phyloP scores from a whole-genome alignment of 1,140 invertebrate genomes.

The Ephestia elutella region DNA sequence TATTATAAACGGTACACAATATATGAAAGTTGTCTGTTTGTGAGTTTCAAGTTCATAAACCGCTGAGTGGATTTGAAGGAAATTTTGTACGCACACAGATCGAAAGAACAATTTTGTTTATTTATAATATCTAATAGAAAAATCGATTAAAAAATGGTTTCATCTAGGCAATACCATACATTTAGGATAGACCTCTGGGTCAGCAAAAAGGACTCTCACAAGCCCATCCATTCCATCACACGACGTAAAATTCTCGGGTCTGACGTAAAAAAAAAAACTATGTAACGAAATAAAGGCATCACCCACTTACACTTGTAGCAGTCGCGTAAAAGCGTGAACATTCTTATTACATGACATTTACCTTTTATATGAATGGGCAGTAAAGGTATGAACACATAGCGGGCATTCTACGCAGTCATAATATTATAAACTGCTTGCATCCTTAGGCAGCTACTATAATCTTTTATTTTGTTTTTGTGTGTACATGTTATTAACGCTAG shows the following conservation, averaged over 20 bases:
- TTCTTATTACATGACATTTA: background rate
- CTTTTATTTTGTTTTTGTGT: too few species aligned
- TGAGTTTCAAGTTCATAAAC: too few species aligned
- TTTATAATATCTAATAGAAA: too few species aligned
- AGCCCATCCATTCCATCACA: background rate
- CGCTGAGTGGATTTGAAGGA: too few species aligned
- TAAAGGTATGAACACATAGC: background rate
- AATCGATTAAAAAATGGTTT: too few species aligned
- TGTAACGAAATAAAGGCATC: background rate
- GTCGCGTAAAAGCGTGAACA: constrained; percentile 1
- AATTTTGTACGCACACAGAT: too few species aligned
- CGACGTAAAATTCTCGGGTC: background rate
- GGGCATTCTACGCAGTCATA: background rate
- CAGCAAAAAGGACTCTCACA: background rate
- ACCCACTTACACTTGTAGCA: background rate
- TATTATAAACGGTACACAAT: too few species aligned
- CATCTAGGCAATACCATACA: background rate
- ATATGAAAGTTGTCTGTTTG: too few species aligned
- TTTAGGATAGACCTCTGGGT: background rate
- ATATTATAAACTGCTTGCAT: too few species aligned
- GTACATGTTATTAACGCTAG: too few species aligned
- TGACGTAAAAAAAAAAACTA: background rate
- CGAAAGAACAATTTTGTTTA: too few species aligned
- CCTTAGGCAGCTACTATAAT: too few species aligned
- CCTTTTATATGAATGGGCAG: background rate